Evolutionary conservation across 2,113 vertebrate species (phyloP), one percentile per base, ranked within the genome.

Genomic region (Sander lucioperca): DNA sequence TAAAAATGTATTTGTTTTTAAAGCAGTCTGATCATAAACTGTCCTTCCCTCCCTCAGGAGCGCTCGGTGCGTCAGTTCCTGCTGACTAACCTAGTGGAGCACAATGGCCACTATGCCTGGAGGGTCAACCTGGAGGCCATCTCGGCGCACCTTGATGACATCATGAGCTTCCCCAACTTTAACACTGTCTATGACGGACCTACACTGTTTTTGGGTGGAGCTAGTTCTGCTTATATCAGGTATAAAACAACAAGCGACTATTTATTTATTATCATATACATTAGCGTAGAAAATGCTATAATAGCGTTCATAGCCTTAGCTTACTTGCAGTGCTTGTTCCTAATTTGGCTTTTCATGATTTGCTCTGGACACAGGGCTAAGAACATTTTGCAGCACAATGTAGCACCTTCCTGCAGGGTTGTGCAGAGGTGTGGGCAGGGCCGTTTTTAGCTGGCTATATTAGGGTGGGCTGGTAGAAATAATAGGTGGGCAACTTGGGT

Each of bases 51-150:
- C 39, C 25, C 4, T 16, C 87, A 98, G 97, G 94, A 96, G 51
- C 94, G 90, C 0, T 95, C 96, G 0, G 93, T 97, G 27, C 96
- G 98, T 48, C 96, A 97, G 91, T 98, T 97, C 89, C 93, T 99
- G 43, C 96, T 99, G 73, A 98, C 97, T 47, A 99, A 99, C 90
- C 93, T 99, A 87, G 95, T 97, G 80, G 96, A 98, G 88, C 74
- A 91, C 12, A 94, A 97, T 0, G 97, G 96, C 10, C 94, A 66
- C 21, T 96, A 96, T 0, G 0, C 79, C 56, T 99, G 98, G 98
- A 95, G 97, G 48, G 91, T 99, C 68, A 99, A 99, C 91, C 74
- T 99, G 91, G 97, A 97, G 2, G 96, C 96, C 18, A 94, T 99
- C 87, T 93, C 95, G 1, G 94, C 85, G 12, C 96, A 99, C 30